Evolutionary conservation across 2,888 invertebrate genomes (phyloP), one percentile per base, ranked within the genome.

Genomic region (Onthophagus sagittarius): DNA sequence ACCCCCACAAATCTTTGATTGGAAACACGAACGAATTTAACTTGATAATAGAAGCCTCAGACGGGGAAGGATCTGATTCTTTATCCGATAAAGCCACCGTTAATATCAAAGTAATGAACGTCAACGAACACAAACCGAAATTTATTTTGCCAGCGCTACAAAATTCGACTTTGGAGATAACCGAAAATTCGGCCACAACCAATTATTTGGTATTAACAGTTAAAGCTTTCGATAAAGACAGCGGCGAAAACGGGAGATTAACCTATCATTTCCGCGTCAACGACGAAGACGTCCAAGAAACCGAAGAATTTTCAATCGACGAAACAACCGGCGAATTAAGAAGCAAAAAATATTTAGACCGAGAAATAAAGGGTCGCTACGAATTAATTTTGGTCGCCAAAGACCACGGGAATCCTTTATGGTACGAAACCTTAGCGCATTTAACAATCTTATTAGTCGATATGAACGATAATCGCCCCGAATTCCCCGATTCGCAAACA

Each of bases 241-340:
- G 89, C 0, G 95, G 95, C 0, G 93, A 93, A 77, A 96, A 95
- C 83, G 96, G 96, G 0, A 88, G 91, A 71, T 89, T 97, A 0
- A 93, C 93, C 0, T 97, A 97, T 85, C 94, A 92, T 83, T 86
- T 95, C 75, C 94, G 94, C 85, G 90, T 93, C 63, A 90, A 90
- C 77, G 82, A 77, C 0, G 78, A 80, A 69, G 93, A 94, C 79
- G 90, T 93, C 0, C 92, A 92, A 76, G 92, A 93, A 83, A 96
- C 96, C 0, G 88, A 90, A 7, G 94, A 96, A 83, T 97, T 97
- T 84, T 88, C 88, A 32, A 93, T 97, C 62, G 90, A 96, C 83
- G 86, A 88, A 64, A 89, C 90, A 72, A 92, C 92, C 0, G 97
- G 97, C 0, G 95, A 96, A 79, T 85, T 97, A 13, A 88, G 92